Evolutionary conservation across 2,113 vertebrate genomes (phyloP).

Genomic region (Litocranius walleri): DNA sequence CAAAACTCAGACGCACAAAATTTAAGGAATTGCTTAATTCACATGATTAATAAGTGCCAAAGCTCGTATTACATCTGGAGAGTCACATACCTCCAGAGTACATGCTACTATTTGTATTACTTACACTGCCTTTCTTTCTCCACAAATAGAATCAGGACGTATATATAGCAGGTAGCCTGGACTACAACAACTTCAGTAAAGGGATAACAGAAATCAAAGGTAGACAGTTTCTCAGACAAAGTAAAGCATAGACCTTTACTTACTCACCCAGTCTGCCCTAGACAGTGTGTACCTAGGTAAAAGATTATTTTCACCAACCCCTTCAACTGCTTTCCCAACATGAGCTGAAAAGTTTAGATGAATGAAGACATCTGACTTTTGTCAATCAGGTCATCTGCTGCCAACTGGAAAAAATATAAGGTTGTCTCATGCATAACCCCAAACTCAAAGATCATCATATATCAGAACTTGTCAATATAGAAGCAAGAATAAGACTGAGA

Average conservation of each 20-base stretch:
- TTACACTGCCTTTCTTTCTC: not conserved
- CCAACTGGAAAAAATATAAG: not conserved
- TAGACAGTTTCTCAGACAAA: not conserved
- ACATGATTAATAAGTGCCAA: not conserved
- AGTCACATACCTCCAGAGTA: not conserved
- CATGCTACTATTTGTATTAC: not conserved
- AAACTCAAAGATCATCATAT: not conserved
- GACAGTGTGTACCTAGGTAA: not conserved
- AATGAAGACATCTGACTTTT: not conserved
- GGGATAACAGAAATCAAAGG: not conserved
- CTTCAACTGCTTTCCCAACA: not conserved
- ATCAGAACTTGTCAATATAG: not conserved
- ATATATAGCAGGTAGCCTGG: not conserved
- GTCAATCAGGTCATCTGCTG: not conserved
- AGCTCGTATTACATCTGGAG: not conserved
- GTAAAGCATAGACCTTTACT: not conserved
- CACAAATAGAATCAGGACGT: not conserved
- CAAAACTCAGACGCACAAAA: not conserved
- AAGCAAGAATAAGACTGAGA: not conserved
- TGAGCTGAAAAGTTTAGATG: not conserved
- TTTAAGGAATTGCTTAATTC: not conserved
- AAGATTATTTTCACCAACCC: not conserved
- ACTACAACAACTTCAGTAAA: not conserved
- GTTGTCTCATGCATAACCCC: not conserved
- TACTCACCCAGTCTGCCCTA: not conserved